Percentiles rank a stretch among this genome's conserved stretches.
phyloP scores from a whole-genome alignment of 2,113 vertebrate species.

The Hypanus sabinus region DNA sequence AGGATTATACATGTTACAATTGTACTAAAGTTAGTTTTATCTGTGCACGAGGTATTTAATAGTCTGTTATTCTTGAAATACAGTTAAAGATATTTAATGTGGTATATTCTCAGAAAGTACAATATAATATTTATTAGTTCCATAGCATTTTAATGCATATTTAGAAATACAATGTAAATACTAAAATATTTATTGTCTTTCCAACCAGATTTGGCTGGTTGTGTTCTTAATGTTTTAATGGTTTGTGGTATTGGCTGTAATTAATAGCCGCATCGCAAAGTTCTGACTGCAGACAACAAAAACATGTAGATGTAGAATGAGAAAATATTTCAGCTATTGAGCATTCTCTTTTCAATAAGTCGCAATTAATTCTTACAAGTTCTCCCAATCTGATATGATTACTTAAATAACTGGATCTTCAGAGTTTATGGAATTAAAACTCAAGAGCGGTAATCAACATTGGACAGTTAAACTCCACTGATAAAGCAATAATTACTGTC shows the following conservation, averaged over 20 bases:
- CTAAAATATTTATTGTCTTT: conserved; percentile 24
- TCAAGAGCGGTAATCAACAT: not conserved
- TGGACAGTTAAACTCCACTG: not conserved
- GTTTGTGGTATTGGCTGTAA: not conserved
- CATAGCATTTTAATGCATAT: not conserved
- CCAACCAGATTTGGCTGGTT: not conserved
- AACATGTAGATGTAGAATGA: not conserved
- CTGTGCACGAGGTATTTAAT: not conserved
- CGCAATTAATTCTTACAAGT: not conserved
- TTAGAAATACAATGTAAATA: conserved; percentile 7
- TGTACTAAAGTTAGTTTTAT: conserved; percentile 1
- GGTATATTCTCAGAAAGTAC: conserved; percentile 18
- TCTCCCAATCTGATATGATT: not conserved
- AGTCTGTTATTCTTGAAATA: not conserved
- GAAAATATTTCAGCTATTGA: not conserved
- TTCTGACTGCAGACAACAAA: not conserved
- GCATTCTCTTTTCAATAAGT: not conserved
- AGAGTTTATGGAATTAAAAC: not conserved
- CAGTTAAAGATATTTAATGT: not conserved
- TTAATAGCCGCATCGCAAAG: not conserved
- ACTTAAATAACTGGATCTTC: not conserved
- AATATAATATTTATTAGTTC: conserved; percentile 9
- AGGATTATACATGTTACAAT: not conserved
- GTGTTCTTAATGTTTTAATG: conserved; percentile 6
- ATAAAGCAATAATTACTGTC: not conserved